Evolutionary conservation across 2,888 invertebrate genomes (phyloP).

Genomic region (Noctua janthe): DNA sequence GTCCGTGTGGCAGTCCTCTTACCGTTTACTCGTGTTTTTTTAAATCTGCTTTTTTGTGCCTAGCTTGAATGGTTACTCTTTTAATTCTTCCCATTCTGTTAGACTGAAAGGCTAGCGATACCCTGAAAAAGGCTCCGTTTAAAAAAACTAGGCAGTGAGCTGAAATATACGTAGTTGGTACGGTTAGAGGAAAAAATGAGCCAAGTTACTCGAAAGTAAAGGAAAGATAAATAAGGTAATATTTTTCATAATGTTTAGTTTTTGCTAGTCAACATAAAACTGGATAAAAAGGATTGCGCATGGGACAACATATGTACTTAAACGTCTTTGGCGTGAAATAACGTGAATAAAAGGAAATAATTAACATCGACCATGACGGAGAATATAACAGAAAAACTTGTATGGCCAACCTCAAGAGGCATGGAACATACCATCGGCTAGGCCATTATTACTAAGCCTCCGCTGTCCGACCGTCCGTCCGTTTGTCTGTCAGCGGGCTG

Average conservation of each 20-base stretch:
- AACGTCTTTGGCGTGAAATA: not conserved
- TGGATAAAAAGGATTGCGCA: not conserved
- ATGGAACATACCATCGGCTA: no score
- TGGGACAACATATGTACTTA: not conserved
- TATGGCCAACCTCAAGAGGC: no score
- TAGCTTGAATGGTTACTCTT: slow-evolving; percentile 33
- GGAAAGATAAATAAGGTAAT: no score
- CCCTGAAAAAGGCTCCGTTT: slow-evolving; percentile 11
- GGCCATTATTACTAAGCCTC: no score
- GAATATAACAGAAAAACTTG: no score
- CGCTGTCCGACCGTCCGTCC: no score
- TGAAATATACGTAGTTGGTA: slow-evolving; percentile 3
- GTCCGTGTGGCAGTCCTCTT: not conserved
- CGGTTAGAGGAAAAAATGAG: not conserved
- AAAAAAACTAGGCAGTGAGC: not conserved
- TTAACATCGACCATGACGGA: no score
- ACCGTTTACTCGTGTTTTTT: slow-evolving; percentile 27
- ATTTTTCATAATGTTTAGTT: not conserved
- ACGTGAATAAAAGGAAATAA: not conserved
- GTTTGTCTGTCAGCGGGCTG: no score
- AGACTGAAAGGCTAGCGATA: slow-evolving; percentile 36
- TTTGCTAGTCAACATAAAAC: not conserved
- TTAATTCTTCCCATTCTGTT: slow-evolving; percentile 34
- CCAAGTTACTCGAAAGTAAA: not conserved
- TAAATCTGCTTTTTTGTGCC: slow-evolving; percentile 31